Conservation (phyloP, 2,888 invertebrate species). For the Galerucella calmariensis region DNA sequence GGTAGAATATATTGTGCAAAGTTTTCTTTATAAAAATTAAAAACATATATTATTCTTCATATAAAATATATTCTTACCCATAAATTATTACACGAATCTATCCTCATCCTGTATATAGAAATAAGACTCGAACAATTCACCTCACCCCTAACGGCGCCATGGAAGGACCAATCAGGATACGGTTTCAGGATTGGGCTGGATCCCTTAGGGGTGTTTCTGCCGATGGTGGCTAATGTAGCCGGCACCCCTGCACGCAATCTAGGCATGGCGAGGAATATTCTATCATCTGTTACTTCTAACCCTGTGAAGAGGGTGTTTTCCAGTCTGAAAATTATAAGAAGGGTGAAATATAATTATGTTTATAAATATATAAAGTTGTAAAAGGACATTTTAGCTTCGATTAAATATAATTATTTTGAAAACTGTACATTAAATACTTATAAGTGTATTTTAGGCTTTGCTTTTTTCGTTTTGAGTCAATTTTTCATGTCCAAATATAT, state of each 20-base stretch:
- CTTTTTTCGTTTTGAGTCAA: no score
- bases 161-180: conserved; percentile 71
- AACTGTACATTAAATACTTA: background rate
- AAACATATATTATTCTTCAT: no score
- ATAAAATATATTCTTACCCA: conserved; percentile 67
- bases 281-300: conserved; percentile 76
- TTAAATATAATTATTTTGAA: background rate
- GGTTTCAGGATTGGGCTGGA: conserved; percentile 71
- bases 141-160: conserved; percentile 75
- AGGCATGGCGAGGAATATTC: conserved; percentile 81
- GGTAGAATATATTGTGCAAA: no score
- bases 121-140: conserved; percentile 82
- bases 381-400: background rate
- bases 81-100: conserved; percentile 84
- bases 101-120: conserved; percentile 80
- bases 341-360: background rate
- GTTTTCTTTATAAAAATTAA: no score
- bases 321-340: conserved; percentile 68
- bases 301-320: conserved; percentile 83
- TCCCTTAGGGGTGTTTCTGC: conserved; percentile 72
- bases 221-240: conserved; percentile 77
- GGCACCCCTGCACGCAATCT: conserved; percentile 80
- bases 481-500: no score
- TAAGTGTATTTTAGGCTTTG: no score
- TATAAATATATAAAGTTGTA: background rate